These are phyloP conservation scores for Anguilla pacifica DNA, from an alignment of 2,797 vertebrate species.

Conservation along the genomic window DNA sequence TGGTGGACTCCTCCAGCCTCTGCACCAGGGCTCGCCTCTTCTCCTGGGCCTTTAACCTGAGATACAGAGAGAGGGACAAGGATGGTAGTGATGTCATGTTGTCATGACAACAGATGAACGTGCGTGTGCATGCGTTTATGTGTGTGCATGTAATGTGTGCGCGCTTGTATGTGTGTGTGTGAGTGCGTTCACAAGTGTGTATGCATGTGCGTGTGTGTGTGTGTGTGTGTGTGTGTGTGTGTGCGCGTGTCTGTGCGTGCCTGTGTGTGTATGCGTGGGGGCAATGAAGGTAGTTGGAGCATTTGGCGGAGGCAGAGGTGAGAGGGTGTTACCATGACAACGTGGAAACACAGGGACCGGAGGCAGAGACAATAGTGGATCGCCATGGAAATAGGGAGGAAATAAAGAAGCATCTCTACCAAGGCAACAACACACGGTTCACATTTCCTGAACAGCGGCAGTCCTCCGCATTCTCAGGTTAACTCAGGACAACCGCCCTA, in stretches of 20 bases:
- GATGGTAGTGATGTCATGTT: neutral
- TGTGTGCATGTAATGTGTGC: too few relatives aligned
- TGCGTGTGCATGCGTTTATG: too few relatives aligned
- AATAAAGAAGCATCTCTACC: too few relatives aligned
- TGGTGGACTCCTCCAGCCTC: slow-evolving; percentile 80
- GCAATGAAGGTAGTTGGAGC: too few relatives aligned
- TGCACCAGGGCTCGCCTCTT: slow-evolving; percentile 74
- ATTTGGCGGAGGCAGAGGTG: neutral
- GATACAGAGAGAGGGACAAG: neutral
- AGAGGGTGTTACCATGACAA: neutral
- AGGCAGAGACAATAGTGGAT: neutral
- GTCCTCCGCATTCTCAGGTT: neutral
- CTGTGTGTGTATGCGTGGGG: too few relatives aligned
- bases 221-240: too few relatives aligned
- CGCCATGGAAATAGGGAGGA: too few relatives aligned
- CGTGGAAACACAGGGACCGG: neutral
- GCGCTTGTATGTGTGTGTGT: neutral
- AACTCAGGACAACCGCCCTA: neutral
- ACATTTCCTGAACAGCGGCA: too few relatives aligned
- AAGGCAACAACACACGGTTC: too few relatives aligned
- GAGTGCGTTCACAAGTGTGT: too few relatives aligned
- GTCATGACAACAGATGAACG: neutral
- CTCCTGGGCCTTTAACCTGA: slow-evolving; percentile 78
- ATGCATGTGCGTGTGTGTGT: too few relatives aligned
- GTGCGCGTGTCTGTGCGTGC: too few relatives aligned